Evolutionary conservation across 1,140 invertebrate genomes (phyloP), one percentile per base, ranked within the genome.

Genomic region (Leptestheria dahalacensis): DNA sequence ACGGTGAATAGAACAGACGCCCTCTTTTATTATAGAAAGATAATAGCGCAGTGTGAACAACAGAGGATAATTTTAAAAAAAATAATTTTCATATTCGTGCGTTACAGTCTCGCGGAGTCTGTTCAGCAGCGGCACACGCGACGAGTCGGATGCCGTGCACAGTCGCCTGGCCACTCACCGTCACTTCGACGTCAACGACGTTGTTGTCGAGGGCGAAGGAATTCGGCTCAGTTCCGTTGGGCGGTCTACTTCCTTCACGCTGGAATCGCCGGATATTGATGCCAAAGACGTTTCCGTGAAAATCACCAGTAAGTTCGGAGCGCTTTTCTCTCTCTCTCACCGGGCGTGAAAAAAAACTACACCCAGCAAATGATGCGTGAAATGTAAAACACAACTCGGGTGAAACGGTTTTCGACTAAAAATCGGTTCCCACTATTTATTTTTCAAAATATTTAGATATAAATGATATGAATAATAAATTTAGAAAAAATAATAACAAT

Each of bases 141-240:
- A 63, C 29, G 60, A 63, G 33, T 25, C 41, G 2, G 62, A 63
- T 20, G 62, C 60, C n/a, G 48, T 58, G 12, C 62, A 63, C 28
- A 55, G 46, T 10, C 60, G 61, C 18, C 26, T 63, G 20, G 46
- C 24, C 3, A n/a, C 77, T 47, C 20, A 12, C 1, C 28, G 61
- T 10, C 28, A 57, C n/a, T 68, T 75, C 25, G 76, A 78, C 63
- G 68, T 74, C 2, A 68, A 65, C 33, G 66, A 68, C 15, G 71
- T 78, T 4, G 71, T 69, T 15, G 80, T 79, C 12, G 75, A 73
- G 64, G 84, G 85, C n/a, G 79, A 79, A 62, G 82, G 82, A 0
- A 70, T 87, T 2, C 77, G 78, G 57, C 72, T 79, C 20, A 74
- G 83, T 18, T 77, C 80, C 12, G 73, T 86, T 46, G 77, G 83